Evolutionary conservation across 1,140 invertebrate genomes (phyloP).

Genomic region (Cydia strobilella): DNA sequence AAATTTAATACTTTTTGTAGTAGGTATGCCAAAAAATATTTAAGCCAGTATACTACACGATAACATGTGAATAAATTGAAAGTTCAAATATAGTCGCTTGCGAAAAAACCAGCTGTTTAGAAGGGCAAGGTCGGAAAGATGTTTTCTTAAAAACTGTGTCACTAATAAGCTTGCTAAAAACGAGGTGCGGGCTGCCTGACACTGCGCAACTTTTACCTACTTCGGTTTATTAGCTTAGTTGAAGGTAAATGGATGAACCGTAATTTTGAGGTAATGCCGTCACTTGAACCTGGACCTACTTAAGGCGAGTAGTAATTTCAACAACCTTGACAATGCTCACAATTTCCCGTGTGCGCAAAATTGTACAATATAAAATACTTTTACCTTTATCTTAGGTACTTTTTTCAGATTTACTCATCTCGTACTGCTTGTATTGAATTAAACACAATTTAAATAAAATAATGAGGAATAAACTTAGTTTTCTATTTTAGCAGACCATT

Average conservation of each 20-base stretch:
- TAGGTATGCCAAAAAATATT: too few species aligned
- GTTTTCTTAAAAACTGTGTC: slow-evolving; percentile 23
- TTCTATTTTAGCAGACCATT: too few species aligned
- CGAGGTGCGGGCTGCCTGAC: neutral
- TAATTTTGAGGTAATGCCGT: neutral
- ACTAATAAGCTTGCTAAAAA: slow-evolving; percentile 13
- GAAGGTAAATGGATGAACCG: neutral
- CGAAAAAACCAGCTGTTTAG: neutral
- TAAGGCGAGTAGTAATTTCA: neutral
- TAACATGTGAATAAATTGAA: too few species aligned
- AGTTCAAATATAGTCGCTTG: neutral
- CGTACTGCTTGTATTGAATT: too few species aligned
- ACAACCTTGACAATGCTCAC: neutral
- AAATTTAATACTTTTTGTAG: too few species aligned
- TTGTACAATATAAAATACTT: too few species aligned
- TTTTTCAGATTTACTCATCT: too few species aligned
- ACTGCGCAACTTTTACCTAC: slow-evolving; percentile 9
- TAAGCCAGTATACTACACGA: too few species aligned
- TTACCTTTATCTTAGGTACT: too few species aligned
- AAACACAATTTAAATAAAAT: too few species aligned
- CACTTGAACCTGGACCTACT: slow-evolving; percentile 1
- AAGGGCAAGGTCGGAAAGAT: slow-evolving; percentile 7
- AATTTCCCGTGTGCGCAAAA: too few species aligned
- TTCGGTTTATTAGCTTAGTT: slow-evolving; percentile 1
- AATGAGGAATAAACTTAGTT: too few species aligned